Conservation (phyloP, 2,888 invertebrate species). For the Xestobium rufovillosum region DNA sequence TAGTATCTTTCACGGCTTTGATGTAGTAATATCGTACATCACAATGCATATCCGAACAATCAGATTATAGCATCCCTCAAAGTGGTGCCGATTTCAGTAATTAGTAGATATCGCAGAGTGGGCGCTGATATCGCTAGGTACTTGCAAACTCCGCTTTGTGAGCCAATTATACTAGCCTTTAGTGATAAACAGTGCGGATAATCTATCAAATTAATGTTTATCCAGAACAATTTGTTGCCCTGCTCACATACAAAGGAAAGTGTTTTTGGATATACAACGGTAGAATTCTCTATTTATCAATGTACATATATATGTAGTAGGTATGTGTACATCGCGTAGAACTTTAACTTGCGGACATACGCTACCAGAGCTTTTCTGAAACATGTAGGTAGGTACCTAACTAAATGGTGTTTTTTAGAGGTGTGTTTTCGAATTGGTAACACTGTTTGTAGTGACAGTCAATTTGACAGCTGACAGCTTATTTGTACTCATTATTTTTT, state of each 20-base stretch:
- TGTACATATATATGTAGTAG: no score
- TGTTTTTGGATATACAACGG: no score
- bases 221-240: conserved; percentile 33
- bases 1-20: neutral
- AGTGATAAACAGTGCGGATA: conserved; percentile 43
- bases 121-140: conserved; percentile 27
- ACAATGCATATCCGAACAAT: conserved; percentile 8
- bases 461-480: no score
- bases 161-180: conserved; percentile 38
- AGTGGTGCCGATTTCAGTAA: conserved; percentile 33
- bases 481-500: conserved; percentile 20
- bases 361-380: no score
- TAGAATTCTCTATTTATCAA: no score
- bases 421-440: no score
- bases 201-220: conserved; percentile 41
- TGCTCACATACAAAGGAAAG: no score
- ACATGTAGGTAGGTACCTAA: no score
- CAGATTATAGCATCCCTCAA: conserved; percentile 28
- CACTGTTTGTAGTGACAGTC: no score
- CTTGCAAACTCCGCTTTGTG: conserved; percentile 31
- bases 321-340: no score
- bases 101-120: conserved; percentile 33
- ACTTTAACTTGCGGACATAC: no score
- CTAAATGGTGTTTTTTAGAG: no score
- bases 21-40: conserved; percentile 3